Evolutionary conservation across 2,797 vertebrate genomes (phyloP).

Genomic region (Coregonus sp.): DNA sequence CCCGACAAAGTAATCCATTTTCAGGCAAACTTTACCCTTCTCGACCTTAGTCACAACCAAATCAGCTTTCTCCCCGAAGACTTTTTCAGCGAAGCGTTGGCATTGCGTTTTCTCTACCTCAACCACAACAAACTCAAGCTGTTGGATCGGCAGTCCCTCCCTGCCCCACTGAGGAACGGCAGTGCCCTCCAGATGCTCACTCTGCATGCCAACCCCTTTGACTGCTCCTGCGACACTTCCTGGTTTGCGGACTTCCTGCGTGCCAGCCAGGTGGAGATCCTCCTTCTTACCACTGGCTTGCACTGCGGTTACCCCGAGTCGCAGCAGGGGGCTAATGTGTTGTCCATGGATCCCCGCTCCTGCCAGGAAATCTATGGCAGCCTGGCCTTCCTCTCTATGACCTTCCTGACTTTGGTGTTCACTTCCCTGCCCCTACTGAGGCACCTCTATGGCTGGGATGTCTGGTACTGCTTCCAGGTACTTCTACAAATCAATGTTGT

Average conservation of each 20-base stretch:
- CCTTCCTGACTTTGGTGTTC: conserved; percentile 61
- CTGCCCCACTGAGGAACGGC: conserved; percentile 56
- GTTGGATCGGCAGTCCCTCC: conserved; percentile 64
- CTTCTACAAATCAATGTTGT: not conserved
- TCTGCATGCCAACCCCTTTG: conserved; percentile 79
- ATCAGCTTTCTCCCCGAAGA: conserved; percentile 67
- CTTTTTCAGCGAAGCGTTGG: conserved; percentile 68
- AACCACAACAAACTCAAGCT: conserved; percentile 74
- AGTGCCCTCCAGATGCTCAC: conserved; percentile 67
- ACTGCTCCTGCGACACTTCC: conserved; percentile 78
- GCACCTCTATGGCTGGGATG: conserved; percentile 85
- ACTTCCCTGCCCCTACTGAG: conserved; percentile 75
- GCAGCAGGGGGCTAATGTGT: conserved; percentile 66
- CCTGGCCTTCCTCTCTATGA: conserved; percentile 69
- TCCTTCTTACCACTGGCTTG: conserved; percentile 72
- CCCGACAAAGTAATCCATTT: conserved; percentile 56
- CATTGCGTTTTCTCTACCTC: conserved; percentile 67
- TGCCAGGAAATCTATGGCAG: conserved; percentile 83
- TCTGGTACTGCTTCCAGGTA: conserved; percentile 82
- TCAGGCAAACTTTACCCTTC: conserved; percentile 51
- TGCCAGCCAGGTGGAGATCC: conserved; percentile 64
- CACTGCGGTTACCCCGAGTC: conserved; percentile 79
- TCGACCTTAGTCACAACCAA: conserved; percentile 81
- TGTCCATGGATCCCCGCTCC: conserved; percentile 78
- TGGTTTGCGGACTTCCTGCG: conserved; percentile 81